Evolutionary conservation across 2,113 vertebrate species (phyloP).

Genomic region (Antennarius striatus): DNA sequence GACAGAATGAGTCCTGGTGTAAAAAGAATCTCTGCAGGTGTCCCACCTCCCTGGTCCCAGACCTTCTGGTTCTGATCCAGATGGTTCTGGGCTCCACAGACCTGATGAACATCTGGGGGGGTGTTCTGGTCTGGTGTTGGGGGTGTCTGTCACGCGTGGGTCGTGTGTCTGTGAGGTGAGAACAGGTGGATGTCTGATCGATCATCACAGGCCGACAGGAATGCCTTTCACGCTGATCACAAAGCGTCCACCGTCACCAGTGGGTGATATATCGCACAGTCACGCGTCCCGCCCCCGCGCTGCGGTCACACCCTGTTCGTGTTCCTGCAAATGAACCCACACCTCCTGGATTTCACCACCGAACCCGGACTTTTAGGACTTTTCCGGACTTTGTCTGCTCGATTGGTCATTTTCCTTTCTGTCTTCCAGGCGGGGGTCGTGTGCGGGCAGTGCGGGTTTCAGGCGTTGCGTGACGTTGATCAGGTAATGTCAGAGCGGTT

Average conservation of each 20-base stretch:
- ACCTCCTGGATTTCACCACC: not conserved
- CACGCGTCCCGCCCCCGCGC: constrained; percentile 53
- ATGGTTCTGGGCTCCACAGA: too few relatives aligned
- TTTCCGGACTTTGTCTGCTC: not conserved
- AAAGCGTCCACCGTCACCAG: constrained; percentile 5
- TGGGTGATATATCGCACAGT: constrained; percentile 44
- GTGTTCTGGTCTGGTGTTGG: too few relatives aligned
- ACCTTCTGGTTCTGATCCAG: too few relatives aligned
- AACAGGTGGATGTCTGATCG: too few relatives aligned
- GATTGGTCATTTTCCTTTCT: not conserved
- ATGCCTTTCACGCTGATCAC: not conserved
- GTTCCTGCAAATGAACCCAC: constrained; percentile 28
- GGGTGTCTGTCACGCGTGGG: too few relatives aligned
- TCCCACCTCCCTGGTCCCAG: too few relatives aligned
- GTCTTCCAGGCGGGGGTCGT: not conserved
- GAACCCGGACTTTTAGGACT: not conserved
- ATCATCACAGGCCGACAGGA: not conserved
- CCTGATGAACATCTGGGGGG: too few relatives aligned
- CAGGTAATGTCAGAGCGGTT: constrained; percentile 13
- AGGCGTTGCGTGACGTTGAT: not conserved
- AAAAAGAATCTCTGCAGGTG: too few relatives aligned
- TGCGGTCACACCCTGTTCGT: not conserved
- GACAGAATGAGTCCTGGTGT: too few relatives aligned
- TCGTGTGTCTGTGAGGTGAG: too few relatives aligned
- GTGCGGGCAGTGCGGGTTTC: not conserved